Percentiles rank a stretch among this genome's conserved stretches.
Evolutionary conservation across 2,113 vertebrate genomes (phyloP).

Genomic region (Forbesichthys papilliferus): DNA sequence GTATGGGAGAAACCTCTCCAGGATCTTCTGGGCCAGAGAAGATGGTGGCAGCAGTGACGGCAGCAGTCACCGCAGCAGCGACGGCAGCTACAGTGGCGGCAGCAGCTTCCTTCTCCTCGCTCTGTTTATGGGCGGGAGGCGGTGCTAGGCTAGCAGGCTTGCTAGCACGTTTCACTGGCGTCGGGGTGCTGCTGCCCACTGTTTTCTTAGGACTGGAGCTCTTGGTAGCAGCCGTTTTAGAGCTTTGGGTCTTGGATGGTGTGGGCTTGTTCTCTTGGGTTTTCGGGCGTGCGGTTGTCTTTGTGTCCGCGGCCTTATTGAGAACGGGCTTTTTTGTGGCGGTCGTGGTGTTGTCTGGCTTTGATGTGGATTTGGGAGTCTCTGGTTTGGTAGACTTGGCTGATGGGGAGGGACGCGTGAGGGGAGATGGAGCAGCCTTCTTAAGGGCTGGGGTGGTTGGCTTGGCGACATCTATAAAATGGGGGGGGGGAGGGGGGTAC

Average conservation of each 20-base stretch:
- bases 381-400: slow-evolving; percentile 70
- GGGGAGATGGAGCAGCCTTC: slow-evolving; percentile 67
- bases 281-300: slow-evolving; percentile 65
- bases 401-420: slow-evolving; percentile 56
- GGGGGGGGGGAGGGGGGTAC: slow-evolving; percentile 13
- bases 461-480: slow-evolving; percentile 71
- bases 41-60: slow-evolving; percentile 33
- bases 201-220: slow-evolving; percentile 72
- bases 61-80: slow-evolving; percentile 35
- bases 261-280: slow-evolving; percentile 63
- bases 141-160: slow-evolving; percentile 42
- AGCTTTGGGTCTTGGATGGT: slow-evolving; percentile 47
- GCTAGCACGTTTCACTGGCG: slow-evolving; percentile 73
- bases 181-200: slow-evolving; percentile 75
- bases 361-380: slow-evolving; percentile 61
- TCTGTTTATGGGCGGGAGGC: slow-evolving; percentile 31
- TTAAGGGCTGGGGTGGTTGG: slow-evolving; percentile 61
- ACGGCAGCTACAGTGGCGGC: slow-evolving; percentile 25
- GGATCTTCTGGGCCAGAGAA: slow-evolving; percentile 26
- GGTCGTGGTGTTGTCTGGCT: slow-evolving; percentile 52
- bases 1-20: slow-evolving; percentile 5
- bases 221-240: slow-evolving; percentile 63
- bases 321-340: slow-evolving; percentile 61
- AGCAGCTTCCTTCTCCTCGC: slow-evolving; percentile 28
- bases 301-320: slow-evolving; percentile 61